Evolutionary conservation across 1,140 invertebrate species (phyloP), one percentile per base, ranked within the genome.

Genomic region (Luehdorfia chinensis): DNA sequence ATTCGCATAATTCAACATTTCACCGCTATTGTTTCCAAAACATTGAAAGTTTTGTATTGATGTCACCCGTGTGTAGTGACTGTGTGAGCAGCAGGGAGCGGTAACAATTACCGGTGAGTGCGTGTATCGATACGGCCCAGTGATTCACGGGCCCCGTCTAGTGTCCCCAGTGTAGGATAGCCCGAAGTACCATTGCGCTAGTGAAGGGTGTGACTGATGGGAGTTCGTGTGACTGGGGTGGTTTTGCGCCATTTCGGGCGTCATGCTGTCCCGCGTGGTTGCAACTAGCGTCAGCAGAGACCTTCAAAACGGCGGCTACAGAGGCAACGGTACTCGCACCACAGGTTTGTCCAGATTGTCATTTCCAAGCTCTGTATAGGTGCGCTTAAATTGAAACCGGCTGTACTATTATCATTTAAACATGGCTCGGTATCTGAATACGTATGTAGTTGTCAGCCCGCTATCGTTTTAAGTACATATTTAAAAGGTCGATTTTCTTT

Each of bases 251-350:
- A 14, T 51, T 50, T 43, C 56, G 75, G 68, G 61, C 73, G 77
- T 51, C 69, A 84, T 84, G 77, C 73, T 47, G 70, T 64, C 63
- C 64, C 66, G 53, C 70, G 59, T 62, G 66, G 68, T 75, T 71
- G 50, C 57, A 66, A 64, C 66, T 79, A 78, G 68, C 56, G 59
- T 43, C 50, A 50, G 9, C 62, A 44, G 67, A 75, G 48, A 68
- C 62, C 63, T 55, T 43, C 75, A 84, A 77, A 61, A 84, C 79
- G 79, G 79, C 76, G 62, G 48, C 69, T 32, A 73, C 77, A 50
- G 64, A 74, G 51, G 53, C 73, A 47, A 62, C 75, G 66, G 69
- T 68, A 57, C 69, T 75, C 49, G 66, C 65, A 65, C 70, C 70
- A 73, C 73, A 80, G 74, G 75, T 83, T 59, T 37, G 54, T 41